phyloP scores from a whole-genome alignment of 2,888 invertebrate genomes.

The Fissipunctia ypsillon region DNA sequence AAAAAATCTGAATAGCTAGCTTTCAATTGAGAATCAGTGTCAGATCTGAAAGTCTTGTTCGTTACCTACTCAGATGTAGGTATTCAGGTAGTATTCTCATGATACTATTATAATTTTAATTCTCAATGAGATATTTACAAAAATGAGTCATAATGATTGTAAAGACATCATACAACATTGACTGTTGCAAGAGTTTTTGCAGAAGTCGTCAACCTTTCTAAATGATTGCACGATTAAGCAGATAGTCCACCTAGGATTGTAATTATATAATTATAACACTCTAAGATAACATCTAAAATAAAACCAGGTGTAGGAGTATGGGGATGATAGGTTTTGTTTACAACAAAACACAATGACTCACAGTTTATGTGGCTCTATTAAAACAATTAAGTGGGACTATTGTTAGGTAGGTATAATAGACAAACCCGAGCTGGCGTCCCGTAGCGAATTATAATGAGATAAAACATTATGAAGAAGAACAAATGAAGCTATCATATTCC shows the following conservation, averaged over 20 bases:
- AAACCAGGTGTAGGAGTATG: constrained; percentile 81
- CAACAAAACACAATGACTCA: constrained; percentile 87
- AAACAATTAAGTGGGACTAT: constrained; percentile 88
- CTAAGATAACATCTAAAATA: constrained; percentile 81
- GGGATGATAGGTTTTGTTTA: constrained; percentile 79
- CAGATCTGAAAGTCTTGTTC: neutral
- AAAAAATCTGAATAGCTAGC: neutral
- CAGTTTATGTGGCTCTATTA: constrained; percentile 83
- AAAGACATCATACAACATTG: neutral
- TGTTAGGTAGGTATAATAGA: constrained; percentile 82
- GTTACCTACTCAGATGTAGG: neutral
- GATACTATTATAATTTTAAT: neutral
- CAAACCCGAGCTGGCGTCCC: constrained; percentile 82
- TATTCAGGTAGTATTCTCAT: neutral
- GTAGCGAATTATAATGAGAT: constrained; percentile 88
- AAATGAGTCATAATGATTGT: neutral
- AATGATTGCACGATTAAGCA: constrained; percentile 6
- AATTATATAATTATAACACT: constrained; percentile 85
- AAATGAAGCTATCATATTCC: constrained; percentile 88
- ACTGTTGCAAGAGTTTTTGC: neutral
- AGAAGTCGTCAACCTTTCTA: neutral
- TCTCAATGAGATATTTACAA: neutral
- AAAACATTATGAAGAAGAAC: constrained; percentile 81
- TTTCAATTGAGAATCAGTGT: neutral
- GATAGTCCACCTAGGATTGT: constrained; percentile 70